A percentile compares a stretch with the other conserved stretches of the same genome.
phyloP scores from a whole-genome alignment of 2,797 vertebrate species.

The Sebastes variabilis region DNA sequence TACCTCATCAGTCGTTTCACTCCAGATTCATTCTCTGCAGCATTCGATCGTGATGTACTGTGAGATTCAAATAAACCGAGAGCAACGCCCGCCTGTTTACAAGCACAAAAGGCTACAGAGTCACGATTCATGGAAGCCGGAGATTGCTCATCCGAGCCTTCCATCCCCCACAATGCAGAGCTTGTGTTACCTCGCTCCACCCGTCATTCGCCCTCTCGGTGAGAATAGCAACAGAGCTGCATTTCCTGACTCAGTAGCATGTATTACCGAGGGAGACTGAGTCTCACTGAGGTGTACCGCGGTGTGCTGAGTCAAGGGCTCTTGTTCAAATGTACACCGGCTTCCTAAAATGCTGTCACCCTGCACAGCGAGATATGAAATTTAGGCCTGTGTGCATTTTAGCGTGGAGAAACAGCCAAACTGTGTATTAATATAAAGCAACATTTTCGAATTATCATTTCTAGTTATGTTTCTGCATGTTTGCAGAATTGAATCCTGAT shows the following conservation, averaged over 20 bases:
- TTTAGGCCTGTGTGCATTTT: constrained; percentile 1
- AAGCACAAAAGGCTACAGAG: constrained; percentile 39
- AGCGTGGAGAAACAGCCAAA: not conserved
- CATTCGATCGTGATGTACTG: constrained; percentile 1
- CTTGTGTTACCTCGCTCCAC: constrained; percentile 24
- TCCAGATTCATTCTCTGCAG: constrained; percentile 27
- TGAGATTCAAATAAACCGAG: constrained; percentile 41
- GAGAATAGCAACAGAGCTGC: constrained; percentile 36
- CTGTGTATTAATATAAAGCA: constrained; percentile 19
- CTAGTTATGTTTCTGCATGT: constrained; percentile 29
- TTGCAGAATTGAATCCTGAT: constrained; percentile 14
- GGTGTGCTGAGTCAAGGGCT: constrained; percentile 62
- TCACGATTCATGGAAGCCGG: constrained; percentile 35
- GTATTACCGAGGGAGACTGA: constrained; percentile 38
- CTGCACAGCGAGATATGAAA: constrained; percentile 16
- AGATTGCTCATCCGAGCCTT: constrained; percentile 42
- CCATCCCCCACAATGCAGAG: constrained; percentile 51
- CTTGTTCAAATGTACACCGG: constrained; percentile 33
- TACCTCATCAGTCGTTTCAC: constrained; percentile 14
- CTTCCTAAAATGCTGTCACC: constrained; percentile 28
- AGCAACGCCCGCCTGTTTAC: constrained; percentile 43
- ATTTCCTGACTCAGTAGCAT: constrained; percentile 59
- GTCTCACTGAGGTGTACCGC: constrained; percentile 35
- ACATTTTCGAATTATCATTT: constrained; percentile 9
- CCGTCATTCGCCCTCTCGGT: constrained; percentile 27